A percentile compares a stretch with the other conserved stretches of the same genome.
phyloP scores from a whole-genome alignment of 2,797 vertebrate genomes.

The Sebastes trivittatus region DNA sequence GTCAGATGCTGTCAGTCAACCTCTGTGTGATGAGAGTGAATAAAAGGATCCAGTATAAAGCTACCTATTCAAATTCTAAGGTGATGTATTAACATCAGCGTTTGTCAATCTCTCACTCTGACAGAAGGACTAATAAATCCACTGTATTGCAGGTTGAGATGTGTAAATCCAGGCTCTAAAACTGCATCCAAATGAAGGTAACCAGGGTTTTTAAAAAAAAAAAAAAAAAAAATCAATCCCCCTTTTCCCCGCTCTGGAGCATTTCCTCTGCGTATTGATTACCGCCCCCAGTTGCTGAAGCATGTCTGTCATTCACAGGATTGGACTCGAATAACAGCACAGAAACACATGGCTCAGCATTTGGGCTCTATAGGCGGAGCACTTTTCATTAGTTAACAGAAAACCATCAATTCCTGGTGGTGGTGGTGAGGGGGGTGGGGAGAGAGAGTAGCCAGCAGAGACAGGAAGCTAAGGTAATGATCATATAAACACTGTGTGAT shows the following conservation, averaged over 20 bases:
- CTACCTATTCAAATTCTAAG: slow-evolving; percentile 14
- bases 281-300: slow-evolving; percentile 11
- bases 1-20: slow-evolving; percentile 45
- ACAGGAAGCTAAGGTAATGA: slow-evolving; percentile 5
- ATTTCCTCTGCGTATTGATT: slow-evolving; percentile 61
- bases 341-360: slow-evolving; percentile 64
- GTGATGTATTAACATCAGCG: background rate
- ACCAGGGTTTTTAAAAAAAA: background rate
- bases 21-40: slow-evolving; percentile 1
- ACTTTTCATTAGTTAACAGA: slow-evolving; percentile 57
- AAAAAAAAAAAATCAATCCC: slow-evolving; percentile 23
- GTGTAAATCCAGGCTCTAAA: slow-evolving; percentile 29
- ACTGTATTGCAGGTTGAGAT: background rate
- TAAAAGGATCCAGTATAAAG: background rate
- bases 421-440: background rate
- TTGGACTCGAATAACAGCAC: slow-evolving; percentile 29
- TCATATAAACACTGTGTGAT: background rate
- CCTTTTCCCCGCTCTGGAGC: slow-evolving; percentile 16
- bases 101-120: slow-evolving; percentile 24
- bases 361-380: slow-evolving; percentile 21
- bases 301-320: slow-evolving; percentile 44
- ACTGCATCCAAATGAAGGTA: slow-evolving; percentile 34
- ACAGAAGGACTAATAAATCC: slow-evolving; percentile 21
- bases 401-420: slow-evolving; percentile 35
- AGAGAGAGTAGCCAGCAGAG: background rate